Evolutionary conservation across 2,113 vertebrate species (phyloP), one percentile per base, ranked within the genome.

Genomic region (Neolamprologus sp.): DNA sequence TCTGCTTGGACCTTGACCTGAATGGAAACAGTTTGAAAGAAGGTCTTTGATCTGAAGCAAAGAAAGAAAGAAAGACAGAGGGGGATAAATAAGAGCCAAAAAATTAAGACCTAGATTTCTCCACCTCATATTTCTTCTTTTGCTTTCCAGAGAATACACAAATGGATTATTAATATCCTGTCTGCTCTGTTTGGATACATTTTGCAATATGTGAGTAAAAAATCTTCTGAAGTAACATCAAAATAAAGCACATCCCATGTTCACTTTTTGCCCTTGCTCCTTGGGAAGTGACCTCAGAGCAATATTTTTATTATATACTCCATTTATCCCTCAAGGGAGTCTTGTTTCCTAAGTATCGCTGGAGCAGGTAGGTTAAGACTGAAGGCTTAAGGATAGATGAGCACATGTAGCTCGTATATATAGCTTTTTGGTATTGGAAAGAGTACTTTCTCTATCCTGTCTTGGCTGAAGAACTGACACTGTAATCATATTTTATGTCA

Each of bases 261-360:
- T 19, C 6, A 37, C 33, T 8, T 68, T 89, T 85, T 79, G 35
- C 71, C 86, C 71, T 85, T 63, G 57, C 82, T 42, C 33, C 55
- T 82, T 84, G 80, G 40, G 16, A n/a, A 47, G 81, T 81, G 90
- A 91, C 87, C 87, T 90, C 83, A 92, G 83, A 88, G 84, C 51
- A 87, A 85, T 85, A 71, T 57, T 89, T 84, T 88, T 58, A 87
- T 87, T 80, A 85, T 81, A 71, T 82, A 84, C 87, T 88, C 81
- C 63, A 86, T 85, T 86, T 42, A 87, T 86, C 26, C 85, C 81
- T 89, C 71, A 63, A 83, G 83, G 68, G 88, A 82, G 53, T 17
- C 55, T 31, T 80, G 26, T 26, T 63, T 86, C 78, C 12, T 28
- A 12, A n/a, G 68, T 35, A 40, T 51, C 57, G n/a, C 45, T 11